phyloP scores from a whole-genome alignment of 1,140 invertebrate species.

The Ruditapes philippinarum region DNA sequence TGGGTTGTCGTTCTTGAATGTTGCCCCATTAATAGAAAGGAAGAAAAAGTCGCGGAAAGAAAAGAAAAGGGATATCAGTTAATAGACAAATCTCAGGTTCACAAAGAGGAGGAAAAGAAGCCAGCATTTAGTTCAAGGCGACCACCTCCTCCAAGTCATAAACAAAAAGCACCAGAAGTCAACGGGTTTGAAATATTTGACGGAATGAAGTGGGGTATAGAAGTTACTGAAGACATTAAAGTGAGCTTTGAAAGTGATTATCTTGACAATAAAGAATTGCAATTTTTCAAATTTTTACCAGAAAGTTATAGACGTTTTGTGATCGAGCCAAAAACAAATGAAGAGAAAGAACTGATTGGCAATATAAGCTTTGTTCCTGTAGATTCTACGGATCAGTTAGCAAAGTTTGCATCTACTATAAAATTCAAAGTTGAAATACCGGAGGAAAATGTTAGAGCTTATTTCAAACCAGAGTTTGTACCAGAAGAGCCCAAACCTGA shows the following conservation, averaged over 20 bases:
- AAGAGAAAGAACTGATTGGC: slow-evolving; percentile 74
- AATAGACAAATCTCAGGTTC: slow-evolving; percentile 68
- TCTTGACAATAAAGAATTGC: slow-evolving; percentile 75
- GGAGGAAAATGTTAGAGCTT: slow-evolving; percentile 76
- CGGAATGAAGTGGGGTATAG: slow-evolving; percentile 78
- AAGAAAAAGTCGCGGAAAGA: slow-evolving; percentile 65
- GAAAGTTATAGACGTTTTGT: slow-evolving; percentile 81
- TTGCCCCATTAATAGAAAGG: slow-evolving; percentile 64
- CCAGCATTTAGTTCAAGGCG: slow-evolving; percentile 41
- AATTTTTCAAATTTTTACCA: slow-evolving; percentile 77
- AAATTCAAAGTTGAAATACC: slow-evolving; percentile 75
- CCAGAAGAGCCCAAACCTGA: slow-evolving; percentile 78
- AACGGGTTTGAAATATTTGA: slow-evolving; percentile 80
- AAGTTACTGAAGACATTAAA: slow-evolving; percentile 77
- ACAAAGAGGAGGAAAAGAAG: slow-evolving; percentile 64
- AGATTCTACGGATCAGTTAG: slow-evolving; percentile 67
- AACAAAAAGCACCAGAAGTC: slow-evolving; percentile 45
- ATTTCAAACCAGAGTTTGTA: slow-evolving; percentile 76
- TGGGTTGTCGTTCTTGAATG: slow-evolving; percentile 82
- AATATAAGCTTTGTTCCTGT: slow-evolving; percentile 75
- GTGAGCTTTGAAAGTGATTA: slow-evolving; percentile 75
- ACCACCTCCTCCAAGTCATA: slow-evolving; percentile 31
- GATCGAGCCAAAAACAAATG: slow-evolving; percentile 78
- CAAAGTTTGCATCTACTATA: slow-evolving; percentile 72
- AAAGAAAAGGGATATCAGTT: slow-evolving; percentile 71